Percentiles rank a stretch among this genome's conserved stretches.
These are phyloP conservation scores for Nycticryphes semicollaris DNA, from an alignment of 2,113 vertebrate genomes.

Conservation along the genomic window DNA sequence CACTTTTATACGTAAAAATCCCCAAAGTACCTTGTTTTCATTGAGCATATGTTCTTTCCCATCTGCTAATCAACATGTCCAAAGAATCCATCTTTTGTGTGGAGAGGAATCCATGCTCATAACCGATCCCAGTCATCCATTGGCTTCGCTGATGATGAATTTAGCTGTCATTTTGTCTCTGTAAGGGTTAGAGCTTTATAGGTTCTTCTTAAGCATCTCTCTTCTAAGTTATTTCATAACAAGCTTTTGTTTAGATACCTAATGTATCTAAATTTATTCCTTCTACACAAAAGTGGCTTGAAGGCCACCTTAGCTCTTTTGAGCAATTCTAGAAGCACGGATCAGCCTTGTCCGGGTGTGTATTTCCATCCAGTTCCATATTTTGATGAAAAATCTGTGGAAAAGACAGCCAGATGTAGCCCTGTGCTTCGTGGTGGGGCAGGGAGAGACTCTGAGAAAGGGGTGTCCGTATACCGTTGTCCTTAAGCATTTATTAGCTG, in stretches of 20 bases:
- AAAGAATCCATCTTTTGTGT: not conserved
- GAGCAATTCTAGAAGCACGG: not conserved
- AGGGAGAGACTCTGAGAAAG: not conserved
- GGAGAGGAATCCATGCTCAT: not conserved
- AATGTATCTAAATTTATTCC: not conserved
- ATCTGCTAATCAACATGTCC: not conserved
- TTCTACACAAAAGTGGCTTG: not conserved
- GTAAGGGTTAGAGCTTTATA: not conserved
- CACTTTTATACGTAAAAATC: not conserved
- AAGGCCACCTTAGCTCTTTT: not conserved
- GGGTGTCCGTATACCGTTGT: not conserved
- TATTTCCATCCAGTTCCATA: not conserved
- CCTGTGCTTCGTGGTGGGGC: not conserved
- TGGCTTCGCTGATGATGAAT: not conserved
- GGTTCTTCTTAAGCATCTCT: not conserved
- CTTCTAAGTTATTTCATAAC: not conserved
- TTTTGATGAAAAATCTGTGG: not conserved
- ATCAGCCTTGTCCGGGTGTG: not conserved
- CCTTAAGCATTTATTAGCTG: not conserved
- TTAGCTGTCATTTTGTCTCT: not conserved
- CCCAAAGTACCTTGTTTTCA: not conserved
- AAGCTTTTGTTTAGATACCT: not conserved
- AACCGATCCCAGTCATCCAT: not conserved
- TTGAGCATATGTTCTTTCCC: not conserved
- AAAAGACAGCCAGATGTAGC: not conserved